Evolutionary conservation across 2,113 vertebrate genomes (phyloP), one percentile per base, ranked within the genome.

Genomic region (Ranitomeya imitator): DNA sequence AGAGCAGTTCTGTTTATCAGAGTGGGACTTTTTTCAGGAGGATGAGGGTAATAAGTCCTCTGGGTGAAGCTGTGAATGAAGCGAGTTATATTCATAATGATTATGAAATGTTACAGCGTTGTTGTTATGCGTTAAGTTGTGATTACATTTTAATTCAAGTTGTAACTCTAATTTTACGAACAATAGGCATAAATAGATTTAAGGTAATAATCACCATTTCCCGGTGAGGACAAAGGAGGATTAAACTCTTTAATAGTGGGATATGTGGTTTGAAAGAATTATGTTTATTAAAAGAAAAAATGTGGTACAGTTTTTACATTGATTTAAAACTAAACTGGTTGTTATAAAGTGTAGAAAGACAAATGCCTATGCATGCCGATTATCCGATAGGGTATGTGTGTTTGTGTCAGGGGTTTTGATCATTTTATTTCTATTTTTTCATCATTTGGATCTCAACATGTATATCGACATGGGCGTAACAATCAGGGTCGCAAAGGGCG

Each of bases 141-240:
- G 73, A 83, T 79, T 88, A 84, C 16, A 85, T 84, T 77, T 84
- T 55, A 31, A 67, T 84, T 67, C 26, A 37, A 21, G 55, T 57
- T 54, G 16, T 65, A 67, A 88, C 57, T 78, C 57, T 83, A 14
- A 78, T 83, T 11, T 52, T 55, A 23, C 78, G 60, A 83, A 73
- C 59, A 78, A 78, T 84, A 18, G 14, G 54, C 19, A 9, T 82
- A 88, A 84, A 84, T 84, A 83, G 81, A 9, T 52, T 11, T 67
- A 83, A 84, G 21, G 31, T 59, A 82, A 84, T 83, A 82, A 84
- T 83, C 59, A 37, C 51, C 59, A n/a, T 65, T 26, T 67, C 61
- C 81, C 81, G 10, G 23, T 77, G 83, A 71, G 54, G 78, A 19
- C 5, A 4, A 11, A 74, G 51, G 45, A 55, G 69, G n/a, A 45